Evolutionary conservation across 2,113 vertebrate species (phyloP), one percentile per base, ranked within the genome.

Genomic region (Colaptes auratus): DNA sequence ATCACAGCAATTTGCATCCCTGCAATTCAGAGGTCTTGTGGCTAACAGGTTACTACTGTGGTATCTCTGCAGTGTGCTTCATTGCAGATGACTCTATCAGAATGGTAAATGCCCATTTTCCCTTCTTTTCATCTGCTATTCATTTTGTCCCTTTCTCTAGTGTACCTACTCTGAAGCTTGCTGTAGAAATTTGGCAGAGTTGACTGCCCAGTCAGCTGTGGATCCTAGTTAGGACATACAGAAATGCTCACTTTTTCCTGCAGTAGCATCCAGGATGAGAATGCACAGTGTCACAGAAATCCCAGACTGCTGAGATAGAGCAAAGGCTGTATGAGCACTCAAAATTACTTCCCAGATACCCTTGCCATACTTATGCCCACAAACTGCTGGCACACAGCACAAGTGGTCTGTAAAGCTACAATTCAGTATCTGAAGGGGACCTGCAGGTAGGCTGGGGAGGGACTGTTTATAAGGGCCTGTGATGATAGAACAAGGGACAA

Each of bases 61-160:
- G 20, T 44, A 56, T 35, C 91, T 69, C n/a, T 72, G n/a, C 24
- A 35, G 10, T 16, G 9, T 30, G 70, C 19, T 52, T 0, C 20
- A 10, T 15, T 75, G 58, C 4, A 89, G 28, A 79, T 72, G 61
- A 58, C 30, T 58, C 15, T 50, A 6, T 48, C 58, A 84, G 36
- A 59, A 58, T 60, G 8, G 14, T 4, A 5, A 2, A 24, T 0
- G 0, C 3, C 7, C 9, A 12, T 19, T 74, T 46, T 63, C 61
- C 48, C 19, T 55, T 52, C 21, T 61, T 59, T 30, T 73, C 21
- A 21, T 39, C 44, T 81, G 15, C 7, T 69, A 6, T 58, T 82
- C 7, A 8, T 89, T 76, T 82, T 52, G 2, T 64, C 13, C 7
- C 64, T 76, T 78, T 74, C 14, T 23, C 78, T 33, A n/a, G 15